Evolutionary conservation across 2,888 invertebrate species (phyloP).

Genomic region (Limnephilus rhombicus): DNA sequence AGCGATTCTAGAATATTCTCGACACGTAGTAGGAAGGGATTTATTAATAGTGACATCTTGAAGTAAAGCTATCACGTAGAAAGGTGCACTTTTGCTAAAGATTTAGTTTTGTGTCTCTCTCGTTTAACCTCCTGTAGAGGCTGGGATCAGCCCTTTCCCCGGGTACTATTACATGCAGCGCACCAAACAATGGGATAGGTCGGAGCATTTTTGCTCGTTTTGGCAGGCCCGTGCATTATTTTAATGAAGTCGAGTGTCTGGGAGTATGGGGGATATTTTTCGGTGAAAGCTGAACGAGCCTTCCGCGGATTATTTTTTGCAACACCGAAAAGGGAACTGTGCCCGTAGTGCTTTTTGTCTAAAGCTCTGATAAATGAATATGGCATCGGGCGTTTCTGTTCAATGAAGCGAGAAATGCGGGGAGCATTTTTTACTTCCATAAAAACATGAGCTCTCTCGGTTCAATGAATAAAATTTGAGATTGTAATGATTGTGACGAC

Average conservation of each 20-base stretch:
- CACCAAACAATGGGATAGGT: conserved; percentile 52
- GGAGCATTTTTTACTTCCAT: conserved; percentile 36
- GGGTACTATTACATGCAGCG: conserved; percentile 16
- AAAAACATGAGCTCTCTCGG: conserved; percentile 45
- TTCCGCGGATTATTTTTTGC: conserved; percentile 49
- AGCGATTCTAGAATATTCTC: neutral
- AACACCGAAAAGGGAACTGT: conserved; percentile 32
- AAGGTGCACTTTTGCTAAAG: neutral
- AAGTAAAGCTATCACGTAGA: neutral
- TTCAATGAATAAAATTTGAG: conserved; percentile 46
- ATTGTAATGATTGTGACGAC: conserved; percentile 34
- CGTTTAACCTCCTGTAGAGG: neutral
- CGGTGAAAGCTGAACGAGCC: conserved; percentile 49
- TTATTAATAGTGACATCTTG: neutral
- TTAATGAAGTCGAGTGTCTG: conserved; percentile 60
- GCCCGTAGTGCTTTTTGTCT: conserved; percentile 33
- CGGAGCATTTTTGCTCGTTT: conserved; percentile 59
- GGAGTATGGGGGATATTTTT: conserved; percentile 48
- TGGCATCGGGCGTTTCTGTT: conserved; percentile 41
- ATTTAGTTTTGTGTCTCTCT: neutral
- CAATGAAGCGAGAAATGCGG: conserved; percentile 44
- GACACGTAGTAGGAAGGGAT: conserved; percentile 14
- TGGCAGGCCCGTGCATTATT: conserved; percentile 58
- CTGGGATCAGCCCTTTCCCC: conserved; percentile 26
- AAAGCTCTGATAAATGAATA: conserved; percentile 45